Evolutionary conservation across 2,888 invertebrate species (phyloP), one percentile per base, ranked within the genome.

Genomic region (Chalcosyrphus nemorum): DNA sequence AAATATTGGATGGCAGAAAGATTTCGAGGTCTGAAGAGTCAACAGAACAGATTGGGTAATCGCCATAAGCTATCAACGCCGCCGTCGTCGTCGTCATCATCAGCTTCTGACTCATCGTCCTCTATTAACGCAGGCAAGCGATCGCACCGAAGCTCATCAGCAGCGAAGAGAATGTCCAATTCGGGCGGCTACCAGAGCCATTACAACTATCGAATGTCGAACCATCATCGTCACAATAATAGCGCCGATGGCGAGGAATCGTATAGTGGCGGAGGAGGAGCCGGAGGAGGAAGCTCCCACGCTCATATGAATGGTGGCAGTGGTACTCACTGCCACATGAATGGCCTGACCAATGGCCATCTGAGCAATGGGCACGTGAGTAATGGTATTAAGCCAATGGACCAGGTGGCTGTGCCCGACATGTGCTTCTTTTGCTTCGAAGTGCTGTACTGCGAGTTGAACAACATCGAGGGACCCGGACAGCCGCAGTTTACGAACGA

Each of bases 351-450:
- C 86, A 93, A 93, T 88, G 92, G 92, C 2, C 89, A 90, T 47
- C 87, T 24, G 24, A 24, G 86, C 11, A 84, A 86, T 65, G 77
- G 72, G 19, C 74, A 68, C 15, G 35, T 59, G 17, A 43, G 52
- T 24, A 87, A 86, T 56, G 84, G 86, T 5, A 80, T 89, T 29
- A 88, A 90, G 65, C 89, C 88, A 0, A 45, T 89, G 63, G 89
- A 90, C 7, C 90, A 87, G 90, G 95, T 98, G 87, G 97, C 97
- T 88, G 94, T 95, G 91, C 96, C 96, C 86, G 98, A 99, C 92
- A 99, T 99, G 99, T 98, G 98, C 92, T 97, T 96, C 93, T 99
- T 97, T 93, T 99, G 99, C 94, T 99, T 99, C 93, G 99, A 99
- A 93, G 98, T 99, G 88, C 95, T 99, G 87, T 96, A 98, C 92